Percentiles rank a stretch among this genome's conserved stretches.
These are phyloP conservation scores for Phrynocephalus guinanensis DNA, from an alignment of 2,797 vertebrate species.

Conservation along the genomic window DNA sequence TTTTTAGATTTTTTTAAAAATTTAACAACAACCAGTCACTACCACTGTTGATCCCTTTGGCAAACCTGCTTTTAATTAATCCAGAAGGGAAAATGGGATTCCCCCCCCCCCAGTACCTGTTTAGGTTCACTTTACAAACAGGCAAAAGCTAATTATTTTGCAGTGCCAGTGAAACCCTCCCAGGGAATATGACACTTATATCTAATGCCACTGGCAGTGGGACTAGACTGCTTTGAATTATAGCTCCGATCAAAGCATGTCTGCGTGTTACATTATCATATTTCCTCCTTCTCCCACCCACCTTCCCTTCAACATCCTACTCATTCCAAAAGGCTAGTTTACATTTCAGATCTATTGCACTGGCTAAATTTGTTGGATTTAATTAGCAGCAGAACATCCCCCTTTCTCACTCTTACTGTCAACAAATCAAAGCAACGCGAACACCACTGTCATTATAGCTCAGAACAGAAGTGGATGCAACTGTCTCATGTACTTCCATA, in stretches of 20 bases:
- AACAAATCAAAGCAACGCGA: rapidly evolving
- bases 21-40: conserved; percentile 31
- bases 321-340: conserved; percentile 47
- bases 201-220: conserved; percentile 69
- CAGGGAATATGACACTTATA: conserved; percentile 71
- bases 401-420: conserved; percentile 18
- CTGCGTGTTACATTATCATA: conserved; percentile 52
- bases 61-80: conserved; percentile 73
- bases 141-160: conserved; percentile 75
- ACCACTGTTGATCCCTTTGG: conserved; percentile 53
- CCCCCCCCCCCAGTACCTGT: conserved; percentile 64
- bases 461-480: background rate
- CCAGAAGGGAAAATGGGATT: conserved; percentile 64
- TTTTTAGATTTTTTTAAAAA: conserved; percentile 19
- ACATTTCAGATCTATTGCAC: conserved; percentile 53
- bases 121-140: conserved; percentile 76
- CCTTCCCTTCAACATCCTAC: conserved; percentile 17
- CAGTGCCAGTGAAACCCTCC: conserved; percentile 64
- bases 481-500: background rate
- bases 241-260: conserved; percentile 74
- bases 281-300: conserved; percentile 45
- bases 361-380: conserved; percentile 39
- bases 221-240: conserved; percentile 56
- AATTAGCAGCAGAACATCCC: conserved; percentile 15
- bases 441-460: rapidly evolving